phyloP scores from a whole-genome alignment of 2,113 vertebrate genomes.

The Tachuris rubrigastra region DNA sequence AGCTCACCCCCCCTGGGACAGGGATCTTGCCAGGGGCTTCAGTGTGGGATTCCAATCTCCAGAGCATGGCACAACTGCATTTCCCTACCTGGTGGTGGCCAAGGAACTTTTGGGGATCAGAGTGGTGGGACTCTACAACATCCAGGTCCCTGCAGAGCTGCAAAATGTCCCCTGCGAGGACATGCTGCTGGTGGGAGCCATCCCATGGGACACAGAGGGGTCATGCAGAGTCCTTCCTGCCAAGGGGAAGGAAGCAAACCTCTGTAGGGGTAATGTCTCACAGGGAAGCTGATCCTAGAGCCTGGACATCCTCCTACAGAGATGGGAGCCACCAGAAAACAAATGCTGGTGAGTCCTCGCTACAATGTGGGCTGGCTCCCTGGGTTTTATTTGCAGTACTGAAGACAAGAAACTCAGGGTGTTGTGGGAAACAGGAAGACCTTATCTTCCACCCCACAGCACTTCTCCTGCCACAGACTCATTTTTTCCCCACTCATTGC shows the following conservation, averaged over 20 bases:
- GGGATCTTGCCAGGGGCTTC: neutral
- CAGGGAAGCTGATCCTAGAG: neutral
- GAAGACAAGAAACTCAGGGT: slow-evolving; percentile 30
- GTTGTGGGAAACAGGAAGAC: slow-evolving; percentile 51
- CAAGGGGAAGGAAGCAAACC: neutral
- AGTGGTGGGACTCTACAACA: neutral
- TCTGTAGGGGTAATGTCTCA: fast-evolving
- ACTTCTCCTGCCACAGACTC: neutral
- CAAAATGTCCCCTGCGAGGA: neutral
- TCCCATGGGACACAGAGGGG: fast-evolving
- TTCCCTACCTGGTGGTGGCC: neutral
- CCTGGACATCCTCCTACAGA: neutral
- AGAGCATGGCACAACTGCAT: fast-evolving
- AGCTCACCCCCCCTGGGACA: fast-evolving
- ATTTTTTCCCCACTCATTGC: neutral
- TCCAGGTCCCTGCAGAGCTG: neutral
- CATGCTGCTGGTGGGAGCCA: fast-evolving
- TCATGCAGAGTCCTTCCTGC: neutral
- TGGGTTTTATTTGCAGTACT: neutral
- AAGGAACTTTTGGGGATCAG: neutral
- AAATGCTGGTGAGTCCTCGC: neutral
- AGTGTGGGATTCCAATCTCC: fast-evolving
- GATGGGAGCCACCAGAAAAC: neutral
- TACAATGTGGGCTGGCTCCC: neutral
- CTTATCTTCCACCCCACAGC: slow-evolving; percentile 23